phyloP scores from a whole-genome alignment of 2,113 vertebrate species.

The Theristicus caerulescens region DNA sequence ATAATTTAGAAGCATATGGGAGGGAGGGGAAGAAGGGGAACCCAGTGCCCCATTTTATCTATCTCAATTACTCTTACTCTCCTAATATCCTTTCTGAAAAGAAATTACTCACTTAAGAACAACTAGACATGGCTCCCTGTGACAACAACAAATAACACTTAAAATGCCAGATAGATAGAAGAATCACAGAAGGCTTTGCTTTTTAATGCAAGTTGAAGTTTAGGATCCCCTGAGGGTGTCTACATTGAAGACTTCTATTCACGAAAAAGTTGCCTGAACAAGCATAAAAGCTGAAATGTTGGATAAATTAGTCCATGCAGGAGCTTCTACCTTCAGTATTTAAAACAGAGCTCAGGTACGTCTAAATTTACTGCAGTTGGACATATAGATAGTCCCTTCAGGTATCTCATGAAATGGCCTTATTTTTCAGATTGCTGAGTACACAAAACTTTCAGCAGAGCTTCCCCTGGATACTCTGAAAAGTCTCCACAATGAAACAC shows the following conservation, averaged over 20 bases:
- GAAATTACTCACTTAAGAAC: not conserved
- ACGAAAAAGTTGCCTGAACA: not conserved
- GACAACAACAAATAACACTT: not conserved
- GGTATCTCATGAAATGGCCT: not conserved
- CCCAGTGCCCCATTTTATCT: not conserved
- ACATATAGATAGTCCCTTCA: not conserved
- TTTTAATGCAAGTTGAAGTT: not conserved
- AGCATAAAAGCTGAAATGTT: not conserved
- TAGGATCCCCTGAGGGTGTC: not conserved
- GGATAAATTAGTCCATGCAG: not conserved
- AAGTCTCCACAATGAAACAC: not conserved
- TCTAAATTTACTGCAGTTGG: not conserved
- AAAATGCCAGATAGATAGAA: not conserved
- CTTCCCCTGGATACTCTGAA: not conserved
- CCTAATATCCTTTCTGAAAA: not conserved
- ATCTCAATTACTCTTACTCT: not conserved
- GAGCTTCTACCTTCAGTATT: not conserved
- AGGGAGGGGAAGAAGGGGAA: not conserved
- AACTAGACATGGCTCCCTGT: not conserved
- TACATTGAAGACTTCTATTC: not conserved
- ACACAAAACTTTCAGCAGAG: not conserved
- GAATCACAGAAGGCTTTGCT: not conserved
- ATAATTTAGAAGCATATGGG: not conserved
- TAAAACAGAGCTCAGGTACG: not conserved
- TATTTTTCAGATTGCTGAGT: not conserved